phyloP scores from a whole-genome alignment of 2,888 invertebrate species.

The Diaphora mendica region DNA sequence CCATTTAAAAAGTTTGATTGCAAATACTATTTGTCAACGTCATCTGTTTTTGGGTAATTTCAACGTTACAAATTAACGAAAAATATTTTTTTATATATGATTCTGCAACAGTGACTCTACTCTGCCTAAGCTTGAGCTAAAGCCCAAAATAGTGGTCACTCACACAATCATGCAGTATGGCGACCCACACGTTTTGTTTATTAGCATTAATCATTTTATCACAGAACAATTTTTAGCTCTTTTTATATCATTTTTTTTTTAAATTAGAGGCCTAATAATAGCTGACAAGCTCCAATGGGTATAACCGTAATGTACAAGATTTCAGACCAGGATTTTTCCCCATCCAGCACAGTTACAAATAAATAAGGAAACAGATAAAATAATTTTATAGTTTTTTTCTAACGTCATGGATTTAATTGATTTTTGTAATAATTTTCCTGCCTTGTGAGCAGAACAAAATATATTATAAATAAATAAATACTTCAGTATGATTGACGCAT shows the following conservation, averaged over 20 bases:
- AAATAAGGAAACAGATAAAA: constrained; percentile 58
- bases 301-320: constrained; percentile 4
- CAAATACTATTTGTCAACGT: background rate
- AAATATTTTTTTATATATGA: no score
- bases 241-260: background rate
- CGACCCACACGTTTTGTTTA: background rate
- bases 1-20: no score
- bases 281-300: background rate
- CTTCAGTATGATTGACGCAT: constrained; percentile 20
- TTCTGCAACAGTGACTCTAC: no score
- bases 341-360: constrained; percentile 33
- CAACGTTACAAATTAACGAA: background rate
- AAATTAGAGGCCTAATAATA: background rate
- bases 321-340: constrained; percentile 46
- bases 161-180: no score
- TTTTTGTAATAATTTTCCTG: constrained; percentile 62
- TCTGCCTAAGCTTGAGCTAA: no score
- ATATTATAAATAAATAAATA: constrained; percentile 34
- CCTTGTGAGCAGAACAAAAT: constrained; percentile 30
- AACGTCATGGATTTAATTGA: constrained; percentile 54
- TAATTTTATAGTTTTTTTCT: constrained; percentile 52
- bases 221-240: background rate
- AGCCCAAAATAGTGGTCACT: no score
- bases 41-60: background rate
- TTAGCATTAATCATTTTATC: background rate